phyloP scores from a whole-genome alignment of 2,797 vertebrate genomes.

The Argya squamiceps region DNA sequence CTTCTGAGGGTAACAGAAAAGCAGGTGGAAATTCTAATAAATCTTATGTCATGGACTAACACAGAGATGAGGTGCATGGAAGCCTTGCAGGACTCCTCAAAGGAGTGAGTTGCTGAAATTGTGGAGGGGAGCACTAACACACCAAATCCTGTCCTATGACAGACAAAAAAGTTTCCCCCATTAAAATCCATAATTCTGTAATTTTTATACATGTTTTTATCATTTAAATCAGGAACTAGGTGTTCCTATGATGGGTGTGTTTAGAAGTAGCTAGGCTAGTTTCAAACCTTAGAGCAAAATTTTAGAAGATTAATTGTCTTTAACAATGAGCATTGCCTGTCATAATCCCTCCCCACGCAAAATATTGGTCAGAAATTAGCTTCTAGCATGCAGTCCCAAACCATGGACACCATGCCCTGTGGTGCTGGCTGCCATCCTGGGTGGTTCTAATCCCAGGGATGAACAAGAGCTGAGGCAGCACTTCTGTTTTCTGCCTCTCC shows the following conservation, averaged over 20 bases:
- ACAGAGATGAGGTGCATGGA: neutral
- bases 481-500: neutral
- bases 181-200: neutral
- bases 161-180: neutral
- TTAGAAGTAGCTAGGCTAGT: neutral
- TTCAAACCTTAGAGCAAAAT: neutral
- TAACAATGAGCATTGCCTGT: neutral
- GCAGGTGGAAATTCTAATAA: neutral
- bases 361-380: rapidly evolving
- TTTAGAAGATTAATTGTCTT: neutral
- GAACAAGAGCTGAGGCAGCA: neutral
- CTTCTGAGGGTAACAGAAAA: neutral
- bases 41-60: neutral
- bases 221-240: neutral
- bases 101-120: neutral
- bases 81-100: neutral
- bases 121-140: neutral
- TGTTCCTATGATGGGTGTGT: neutral
- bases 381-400: neutral
- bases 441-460: neutral
- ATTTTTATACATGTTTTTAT: neutral
- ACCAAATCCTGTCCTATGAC: neutral
- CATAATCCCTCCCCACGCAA: neutral
- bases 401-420: neutral
- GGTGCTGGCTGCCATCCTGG: neutral